Evolutionary conservation across 1,140 invertebrate species (phyloP).

Genomic region (Halotydeus destructor): DNA sequence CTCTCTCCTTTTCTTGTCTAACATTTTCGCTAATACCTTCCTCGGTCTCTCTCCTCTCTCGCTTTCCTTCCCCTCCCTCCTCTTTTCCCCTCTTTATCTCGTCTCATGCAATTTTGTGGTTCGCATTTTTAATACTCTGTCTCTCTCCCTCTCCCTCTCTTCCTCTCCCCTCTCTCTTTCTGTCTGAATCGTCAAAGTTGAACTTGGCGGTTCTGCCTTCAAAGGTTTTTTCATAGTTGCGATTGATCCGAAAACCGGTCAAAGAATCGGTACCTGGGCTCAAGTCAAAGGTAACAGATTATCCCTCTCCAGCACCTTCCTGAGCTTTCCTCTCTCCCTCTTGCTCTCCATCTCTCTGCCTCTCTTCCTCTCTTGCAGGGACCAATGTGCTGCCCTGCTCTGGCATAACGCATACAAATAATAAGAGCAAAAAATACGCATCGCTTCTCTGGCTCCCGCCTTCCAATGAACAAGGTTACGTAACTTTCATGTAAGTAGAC

Average conservation of each 20-base stretch:
- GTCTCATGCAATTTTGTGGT: no score
- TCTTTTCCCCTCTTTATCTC: no score
- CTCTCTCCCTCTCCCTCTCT: no score
- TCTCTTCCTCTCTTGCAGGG: neutral
- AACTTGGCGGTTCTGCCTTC: constrained; percentile 15
- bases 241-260: constrained; percentile 15
- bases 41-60: no score
- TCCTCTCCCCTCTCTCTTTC: no score
- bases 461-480: constrained; percentile 13
- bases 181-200: constrained; percentile 14
- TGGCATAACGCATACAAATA: constrained; percentile 16
- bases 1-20: no score
- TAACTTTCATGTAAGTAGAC: constrained; percentile 17
- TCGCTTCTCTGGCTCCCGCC: constrained; percentile 16
- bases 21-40: no score
- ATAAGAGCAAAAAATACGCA: constrained; percentile 13
- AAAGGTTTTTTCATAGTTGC: constrained; percentile 17
- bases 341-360: neutral
- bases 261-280: constrained; percentile 15
- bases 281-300: constrained; percentile 14
- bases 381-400: constrained; percentile 15
- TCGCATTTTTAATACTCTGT: no score
- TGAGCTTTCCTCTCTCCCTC: neutral
- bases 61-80: no score
- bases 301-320: neutral